Evolutionary conservation across 2,113 vertebrate genomes (phyloP).

Genomic region (Scalopus aquaticus): DNA sequence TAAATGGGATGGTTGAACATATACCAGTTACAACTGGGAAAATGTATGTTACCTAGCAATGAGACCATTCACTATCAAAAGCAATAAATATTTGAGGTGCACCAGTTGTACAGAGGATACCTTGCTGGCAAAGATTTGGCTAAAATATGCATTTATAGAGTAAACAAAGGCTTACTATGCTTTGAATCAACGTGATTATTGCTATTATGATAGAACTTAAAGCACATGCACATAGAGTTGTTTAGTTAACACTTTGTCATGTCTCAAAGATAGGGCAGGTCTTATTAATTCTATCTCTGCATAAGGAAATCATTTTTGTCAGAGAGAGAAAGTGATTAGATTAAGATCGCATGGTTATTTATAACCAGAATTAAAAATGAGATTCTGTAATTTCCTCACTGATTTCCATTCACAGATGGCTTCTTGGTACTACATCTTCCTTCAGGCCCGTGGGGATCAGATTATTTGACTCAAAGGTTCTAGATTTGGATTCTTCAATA

Average conservation of each 20-base stretch:
- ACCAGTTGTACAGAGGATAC: neutral
- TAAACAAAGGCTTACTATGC: conserved; percentile 24
- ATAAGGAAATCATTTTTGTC: neutral
- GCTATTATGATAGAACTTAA: conserved; percentile 25
- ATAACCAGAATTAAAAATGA: neutral
- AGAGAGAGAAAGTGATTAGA: neutral
- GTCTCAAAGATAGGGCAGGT: neutral
- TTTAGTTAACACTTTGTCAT: neutral
- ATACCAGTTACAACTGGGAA: neutral
- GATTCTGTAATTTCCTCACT: neutral
- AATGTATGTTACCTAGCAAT: neutral
- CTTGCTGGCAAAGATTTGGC: neutral
- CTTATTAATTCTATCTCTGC: conserved; percentile 19
- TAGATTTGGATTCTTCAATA: neutral
- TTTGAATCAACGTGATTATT: neutral
- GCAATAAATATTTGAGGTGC: neutral
- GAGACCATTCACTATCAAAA: neutral
- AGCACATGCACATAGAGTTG: neutral
- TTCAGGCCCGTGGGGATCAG: neutral
- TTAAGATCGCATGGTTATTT: neutral
- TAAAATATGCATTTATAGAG: conserved; percentile 22
- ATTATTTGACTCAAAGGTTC: neutral
- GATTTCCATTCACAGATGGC: neutral
- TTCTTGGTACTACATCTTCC: neutral
- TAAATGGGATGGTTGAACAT: neutral